Evolutionary conservation across 2,888 invertebrate genomes (phyloP), one percentile per base, ranked within the genome.

Genomic region (Resseliella maxima): DNA sequence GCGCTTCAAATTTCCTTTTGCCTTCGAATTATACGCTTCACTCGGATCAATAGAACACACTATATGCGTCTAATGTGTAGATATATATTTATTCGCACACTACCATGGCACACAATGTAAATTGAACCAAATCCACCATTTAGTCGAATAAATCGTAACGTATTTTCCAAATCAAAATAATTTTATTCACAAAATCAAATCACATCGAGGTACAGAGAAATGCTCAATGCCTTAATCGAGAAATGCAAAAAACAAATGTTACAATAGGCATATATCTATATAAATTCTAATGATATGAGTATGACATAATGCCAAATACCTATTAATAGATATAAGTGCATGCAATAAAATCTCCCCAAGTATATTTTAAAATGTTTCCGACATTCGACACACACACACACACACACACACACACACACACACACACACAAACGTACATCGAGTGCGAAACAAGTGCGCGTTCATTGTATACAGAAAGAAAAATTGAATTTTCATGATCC

Each of bases 281-380:
- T 15, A 31, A 15, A 72, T 72, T 15, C 72, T 27, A 72, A 72
- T 72, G 72, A 72, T 72, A 72, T 72, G 72, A 72, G 31, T 72
- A 72, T 72, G 72, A 72, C 72, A 72, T 72, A 72, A 72, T 72
- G 31, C 72, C 31, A 72, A n/a, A 31, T 15, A 35, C 72, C 31
- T 31, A 72, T 72, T 72, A 10, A 10, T 2, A 72, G 72, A 72
- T 31, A 72, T 72, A 72, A 72, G 8, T 35, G 72, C 18, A 72
- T 72, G 15, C 72, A 72, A 72, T 72, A 72, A 72, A 72, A 72
- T 72, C 72, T 72, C 72, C 72, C 72, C 72, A 72, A 72, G 72
- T 72, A n/a, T n/a, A 72, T 72, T 72, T 31, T 72, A 72, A 72
- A 72, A 31, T 72, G 72, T 12, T 31, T 72, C 15, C 31, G 72